Evolutionary conservation across 2,888 invertebrate genomes (phyloP), one percentile per base, ranked within the genome.

Genomic region (Onchidella celtica): DNA sequence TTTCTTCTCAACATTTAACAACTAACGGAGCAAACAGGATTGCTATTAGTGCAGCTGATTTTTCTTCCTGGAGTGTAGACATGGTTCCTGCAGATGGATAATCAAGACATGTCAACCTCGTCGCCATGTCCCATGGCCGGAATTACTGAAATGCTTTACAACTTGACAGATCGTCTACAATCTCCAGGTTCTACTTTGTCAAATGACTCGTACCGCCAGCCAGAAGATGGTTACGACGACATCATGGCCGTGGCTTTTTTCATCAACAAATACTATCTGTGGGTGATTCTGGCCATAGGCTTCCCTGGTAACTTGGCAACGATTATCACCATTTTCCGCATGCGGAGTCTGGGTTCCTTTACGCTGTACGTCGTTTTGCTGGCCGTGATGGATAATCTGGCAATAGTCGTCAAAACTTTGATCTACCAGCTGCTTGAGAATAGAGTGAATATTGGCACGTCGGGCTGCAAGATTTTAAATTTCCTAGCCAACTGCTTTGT

Each of bases 221-320:
- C 77, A 9, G 78, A 78, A 61, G 57, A 27, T 40, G 70, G 72
- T 2, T 79, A 72, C n/a, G 6, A 79, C 14, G 59, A 63, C 21
- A 80, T 80, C 6, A 57, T 80, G 38, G 34, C 66, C n/a, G 57
- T 38, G 32, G 88, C 88, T 3, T 78, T 83, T n/a, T 81, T 84
- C 36, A 85, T 89, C 24, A 89, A 88, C 70, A 86, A 83, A 29
- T 88, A 88, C 68, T 90, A 89, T 73, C 73, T 89, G 32, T 89
- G 88, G 81, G 70, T 87, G 4, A 81, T 89, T 2, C 82, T 86
- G 47, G 87, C 82, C 0, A 70, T 89, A 24, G 90, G 90, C 9
- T 80, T 89, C 11, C 88, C 89, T 0, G 89, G 89, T 34, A 90
- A 88, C 66, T 17, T 88, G 9, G 87, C 89, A 0, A 87, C 88